phyloP scores from a whole-genome alignment of 92 coral and sea anemone genomes.

The Umimayanthus kanabou region DNA sequence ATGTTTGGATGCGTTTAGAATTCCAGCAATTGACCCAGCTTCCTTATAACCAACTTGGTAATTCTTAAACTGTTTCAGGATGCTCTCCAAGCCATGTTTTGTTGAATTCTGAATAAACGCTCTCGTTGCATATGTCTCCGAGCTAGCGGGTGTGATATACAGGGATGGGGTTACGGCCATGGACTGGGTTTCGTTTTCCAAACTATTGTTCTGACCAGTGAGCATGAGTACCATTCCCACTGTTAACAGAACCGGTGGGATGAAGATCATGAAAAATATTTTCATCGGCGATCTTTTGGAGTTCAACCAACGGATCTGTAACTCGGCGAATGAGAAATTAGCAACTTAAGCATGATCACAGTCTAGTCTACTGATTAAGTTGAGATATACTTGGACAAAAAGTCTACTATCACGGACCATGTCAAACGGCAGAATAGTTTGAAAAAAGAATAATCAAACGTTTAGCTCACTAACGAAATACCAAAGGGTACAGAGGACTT shows the following conservation, averaged over 20 bases:
- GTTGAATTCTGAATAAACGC: constrained; percentile 76
- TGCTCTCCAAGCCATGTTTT: constrained; percentile 41
- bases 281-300: constrained; percentile 68
- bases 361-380: background rate
- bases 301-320: constrained; percentile 74
- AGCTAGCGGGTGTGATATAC: constrained; percentile 72
- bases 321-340: background rate
- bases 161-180: constrained; percentile 61
- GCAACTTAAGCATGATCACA: no score
- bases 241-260: constrained; percentile 74
- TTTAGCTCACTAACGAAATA: no score
- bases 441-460: no score
- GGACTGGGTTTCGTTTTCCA: constrained; percentile 21
- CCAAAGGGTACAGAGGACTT: no score
- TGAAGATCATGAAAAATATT: constrained; percentile 67
- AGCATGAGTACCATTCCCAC: constrained; percentile 62
- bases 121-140: constrained; percentile 65
- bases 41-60: constrained; percentile 60
- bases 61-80: constrained; percentile 59
- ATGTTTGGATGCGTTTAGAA: constrained; percentile 55
- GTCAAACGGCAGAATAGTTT: no score
- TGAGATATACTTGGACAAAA: no score
- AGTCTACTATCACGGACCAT: no score
- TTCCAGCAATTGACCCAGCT: constrained; percentile 53
- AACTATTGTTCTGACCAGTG: constrained; percentile 17